Evolutionary conservation across 2,113 vertebrate species (phyloP), one percentile per base, ranked within the genome.

Genomic region (Tonatia bakeri): DNA sequence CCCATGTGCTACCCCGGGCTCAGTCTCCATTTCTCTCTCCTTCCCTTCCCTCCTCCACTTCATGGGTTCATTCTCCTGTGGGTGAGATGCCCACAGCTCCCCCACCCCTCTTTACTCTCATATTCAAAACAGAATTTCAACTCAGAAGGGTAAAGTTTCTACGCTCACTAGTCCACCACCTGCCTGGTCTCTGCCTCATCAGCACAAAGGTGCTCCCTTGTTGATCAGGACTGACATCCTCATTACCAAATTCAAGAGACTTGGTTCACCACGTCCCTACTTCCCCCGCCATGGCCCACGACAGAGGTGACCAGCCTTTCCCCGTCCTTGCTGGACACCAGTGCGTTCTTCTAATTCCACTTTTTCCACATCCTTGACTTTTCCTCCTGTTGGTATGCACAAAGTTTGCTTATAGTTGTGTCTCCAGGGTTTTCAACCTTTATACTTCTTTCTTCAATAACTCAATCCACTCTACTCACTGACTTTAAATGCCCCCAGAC

Each of bases 1-100:
- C 4, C 24, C 11, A 0, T 1, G 31, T 0, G 4, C 7, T 3
- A 3, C 54, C 28, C 2, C 9, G 2, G 31, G 20, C 24, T 43
- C 17, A 0, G 0, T 28, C 15, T 81, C 59, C 38, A 26, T 26
- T 26, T 59, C 76, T 28, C 0, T 31, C 4, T 61, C n/a, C 9
- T 79, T 80, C 64, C 28, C n/a, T 20, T 22, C 56, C 47, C 28
- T 93, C 33, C 22, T 40, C 26, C 7, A 9, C 5, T 75, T 40
- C 20, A 5, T 65, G 76, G 36, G 26, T 40, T 61, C 75, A 22
- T 76, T 64, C 31, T 45, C 52, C 40, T 5, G 16, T 10, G 31
- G 43, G 43, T 36, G 33, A 1, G 64, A 10, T 0, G 24, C 31
- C 81, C 76, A 40, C n/a, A 47, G 56, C 45, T 36, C 13, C 11